phyloP scores from a whole-genome alignment of 2,888 invertebrate genomes.

The Lobophora halterata region DNA sequence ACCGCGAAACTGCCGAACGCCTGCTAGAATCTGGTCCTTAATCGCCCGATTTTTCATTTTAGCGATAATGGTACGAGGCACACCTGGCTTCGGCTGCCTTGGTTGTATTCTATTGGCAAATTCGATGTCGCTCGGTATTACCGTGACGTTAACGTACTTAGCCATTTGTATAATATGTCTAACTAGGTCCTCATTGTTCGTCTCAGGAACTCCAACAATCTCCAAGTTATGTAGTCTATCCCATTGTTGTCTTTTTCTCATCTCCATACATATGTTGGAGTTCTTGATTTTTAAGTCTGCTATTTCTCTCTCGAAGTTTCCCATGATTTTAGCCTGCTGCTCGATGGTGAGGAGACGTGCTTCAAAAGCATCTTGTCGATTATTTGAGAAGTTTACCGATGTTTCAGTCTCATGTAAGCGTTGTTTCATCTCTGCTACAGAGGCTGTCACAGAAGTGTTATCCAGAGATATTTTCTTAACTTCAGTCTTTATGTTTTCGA shows the following conservation, averaged over 20 bases:
- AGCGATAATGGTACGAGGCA: constrained; percentile 5
- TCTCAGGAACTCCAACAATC: neutral
- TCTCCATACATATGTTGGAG: neutral
- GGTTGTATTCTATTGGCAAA: constrained; percentile 5
- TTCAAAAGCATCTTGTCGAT: constrained; percentile 2
- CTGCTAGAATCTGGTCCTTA: constrained; percentile 9
- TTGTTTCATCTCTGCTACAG: neutral
- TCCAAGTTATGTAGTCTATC: neutral
- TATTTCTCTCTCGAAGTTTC: neutral
- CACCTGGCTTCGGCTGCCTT: constrained; percentile 5
- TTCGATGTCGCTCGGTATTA: constrained; percentile 2
- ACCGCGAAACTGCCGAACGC: constrained; percentile 11
- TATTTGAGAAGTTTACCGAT: neutral
- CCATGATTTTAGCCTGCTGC: neutral
- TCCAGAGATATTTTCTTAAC: neutral
- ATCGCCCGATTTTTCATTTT: constrained; percentile 6
- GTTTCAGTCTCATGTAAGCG: neutral
- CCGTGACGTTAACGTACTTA: neutral
- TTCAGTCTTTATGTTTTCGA: neutral
- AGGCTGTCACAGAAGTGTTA: neutral
- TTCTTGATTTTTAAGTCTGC: constrained; percentile 1
- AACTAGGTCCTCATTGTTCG: neutral
- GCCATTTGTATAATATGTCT: neutral
- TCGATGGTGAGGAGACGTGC: neutral
- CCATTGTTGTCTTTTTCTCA: constrained; percentile 1